These are phyloP conservation scores for Homarus gammarus DNA, from an alignment of 2,888 invertebrate genomes.

Conservation along the genomic window DNA sequence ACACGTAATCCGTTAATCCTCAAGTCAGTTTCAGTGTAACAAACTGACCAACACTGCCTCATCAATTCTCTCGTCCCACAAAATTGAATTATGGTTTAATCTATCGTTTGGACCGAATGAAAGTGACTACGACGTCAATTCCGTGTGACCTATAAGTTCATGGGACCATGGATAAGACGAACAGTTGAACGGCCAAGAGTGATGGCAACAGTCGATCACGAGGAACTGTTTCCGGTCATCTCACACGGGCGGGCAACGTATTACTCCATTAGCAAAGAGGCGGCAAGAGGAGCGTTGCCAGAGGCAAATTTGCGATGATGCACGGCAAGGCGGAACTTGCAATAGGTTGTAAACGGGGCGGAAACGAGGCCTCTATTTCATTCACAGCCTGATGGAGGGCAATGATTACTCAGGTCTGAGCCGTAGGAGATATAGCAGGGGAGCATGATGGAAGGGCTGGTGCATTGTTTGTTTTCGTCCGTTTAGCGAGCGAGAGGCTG, in stretches of 20 bases:
- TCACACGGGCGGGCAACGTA: background rate
- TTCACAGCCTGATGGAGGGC: background rate
- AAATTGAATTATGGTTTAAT: background rate
- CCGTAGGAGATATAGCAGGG: background rate
- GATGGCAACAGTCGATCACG: too few species aligned
- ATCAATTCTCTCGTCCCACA: background rate
- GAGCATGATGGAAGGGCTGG: background rate
- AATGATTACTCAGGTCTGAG: background rate
- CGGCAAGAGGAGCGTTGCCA: background rate
- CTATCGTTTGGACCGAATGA: background rate
- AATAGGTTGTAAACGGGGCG: background rate
- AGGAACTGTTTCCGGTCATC: background rate
- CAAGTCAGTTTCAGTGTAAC: too few species aligned
- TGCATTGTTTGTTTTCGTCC: background rate
- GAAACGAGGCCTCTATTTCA: background rate
- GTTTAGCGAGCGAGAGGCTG: constrained; percentile 4
- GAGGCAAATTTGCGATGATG: background rate
- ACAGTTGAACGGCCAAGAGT: too few species aligned
- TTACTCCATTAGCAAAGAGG: background rate
- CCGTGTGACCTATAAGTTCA: too few species aligned
- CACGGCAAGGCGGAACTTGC: background rate
- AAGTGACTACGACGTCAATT: background rate
- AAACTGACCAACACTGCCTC: too few species aligned
- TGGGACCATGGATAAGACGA: too few species aligned
- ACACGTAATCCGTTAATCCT: too few species aligned